phyloP scores from a whole-genome alignment of 2,888 invertebrate genomes.

The Schizaphis graminum region DNA sequence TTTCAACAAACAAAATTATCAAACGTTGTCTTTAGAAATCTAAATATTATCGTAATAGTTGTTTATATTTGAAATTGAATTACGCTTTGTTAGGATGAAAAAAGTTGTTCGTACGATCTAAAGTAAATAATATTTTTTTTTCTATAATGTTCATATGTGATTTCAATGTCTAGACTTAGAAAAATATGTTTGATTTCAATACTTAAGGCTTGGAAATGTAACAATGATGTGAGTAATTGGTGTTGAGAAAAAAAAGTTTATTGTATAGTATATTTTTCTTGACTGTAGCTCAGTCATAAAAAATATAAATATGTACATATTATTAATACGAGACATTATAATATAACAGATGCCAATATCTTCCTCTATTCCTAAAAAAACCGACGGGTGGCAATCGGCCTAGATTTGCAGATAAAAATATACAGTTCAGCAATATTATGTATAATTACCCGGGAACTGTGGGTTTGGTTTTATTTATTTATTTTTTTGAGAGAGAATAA shows the following conservation, averaged over 20 bases:
- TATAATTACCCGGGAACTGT: background rate
- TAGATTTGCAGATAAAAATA: background rate
- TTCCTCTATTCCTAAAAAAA: background rate
- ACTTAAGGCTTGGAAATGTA: background rate
- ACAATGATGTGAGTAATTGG: background rate
- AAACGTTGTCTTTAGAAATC: too few species aligned
- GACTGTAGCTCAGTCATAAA: background rate
- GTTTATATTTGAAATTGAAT: background rate
- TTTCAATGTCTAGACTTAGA: background rate
- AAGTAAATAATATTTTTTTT: background rate
- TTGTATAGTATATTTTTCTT: background rate
- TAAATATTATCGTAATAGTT: background rate
- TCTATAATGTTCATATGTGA: background rate
- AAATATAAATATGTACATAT: background rate
- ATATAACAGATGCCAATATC: background rate
- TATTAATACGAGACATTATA: background rate
- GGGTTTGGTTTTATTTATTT: background rate
- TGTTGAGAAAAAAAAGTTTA: background rate
- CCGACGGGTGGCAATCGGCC: background rate
- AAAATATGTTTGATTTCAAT: background rate
- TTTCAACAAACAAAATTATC: too few species aligned
- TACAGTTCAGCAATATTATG: background rate
- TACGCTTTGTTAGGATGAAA: background rate
- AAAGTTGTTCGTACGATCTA: background rate
- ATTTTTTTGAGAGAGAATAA: background rate